A percentile compares a stretch with the other conserved stretches of the same genome.
Evolutionary conservation across 1,140 invertebrate genomes (phyloP).

Genomic region (Euglossa dilemma): DNA sequence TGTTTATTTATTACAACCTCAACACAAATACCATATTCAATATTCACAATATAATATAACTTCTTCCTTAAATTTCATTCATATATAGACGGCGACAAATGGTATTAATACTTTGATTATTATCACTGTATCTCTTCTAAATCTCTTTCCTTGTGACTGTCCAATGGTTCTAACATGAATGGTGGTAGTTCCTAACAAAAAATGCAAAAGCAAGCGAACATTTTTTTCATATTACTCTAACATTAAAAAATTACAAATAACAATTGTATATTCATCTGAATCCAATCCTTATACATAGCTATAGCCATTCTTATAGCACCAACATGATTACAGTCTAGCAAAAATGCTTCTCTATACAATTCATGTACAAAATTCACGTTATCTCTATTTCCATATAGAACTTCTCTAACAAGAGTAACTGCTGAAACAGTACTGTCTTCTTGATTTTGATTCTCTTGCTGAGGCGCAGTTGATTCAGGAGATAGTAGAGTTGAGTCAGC

Average conservation of each 20-base stretch:
- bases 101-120: too few species aligned
- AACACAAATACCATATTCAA: too few species aligned
- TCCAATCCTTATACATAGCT: too few species aligned
- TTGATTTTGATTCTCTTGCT: conserved; percentile 74
- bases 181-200: conserved; percentile 87
- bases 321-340: conserved; percentile 94
- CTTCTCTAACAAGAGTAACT: conserved; percentile 88
- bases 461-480: conserved; percentile 68
- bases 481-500: conserved; percentile 75
- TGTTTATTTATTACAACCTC: conserved; percentile 54
- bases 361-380: conserved; percentile 98
- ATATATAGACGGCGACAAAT: too few species aligned
- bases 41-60: too few species aligned
- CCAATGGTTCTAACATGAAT: conserved; percentile 92
- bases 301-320: conserved; percentile 94
- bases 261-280: too few species aligned
- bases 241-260: too few species aligned
- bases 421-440: conserved; percentile 77
- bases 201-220: not conserved
- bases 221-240: too few species aligned
- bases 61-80: too few species aligned
- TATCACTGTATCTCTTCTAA: too few species aligned
- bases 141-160: too few species aligned
- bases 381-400: too few species aligned
- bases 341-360: conserved; percentile 95